phyloP scores from a whole-genome alignment of 1,140 invertebrate genomes.

The Telenomus remus region DNA sequence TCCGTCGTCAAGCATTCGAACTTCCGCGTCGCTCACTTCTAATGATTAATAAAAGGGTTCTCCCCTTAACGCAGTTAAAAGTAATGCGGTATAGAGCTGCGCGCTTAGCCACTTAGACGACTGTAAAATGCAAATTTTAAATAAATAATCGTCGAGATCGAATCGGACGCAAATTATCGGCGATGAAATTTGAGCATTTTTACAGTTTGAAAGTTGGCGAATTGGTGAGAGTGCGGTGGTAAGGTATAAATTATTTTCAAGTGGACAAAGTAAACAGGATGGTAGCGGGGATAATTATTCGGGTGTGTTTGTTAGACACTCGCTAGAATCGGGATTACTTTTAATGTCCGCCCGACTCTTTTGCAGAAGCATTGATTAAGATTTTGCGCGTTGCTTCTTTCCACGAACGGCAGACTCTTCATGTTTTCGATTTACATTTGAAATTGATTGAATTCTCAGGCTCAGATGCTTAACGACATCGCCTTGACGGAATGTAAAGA shows the following conservation, averaged over 20 bases:
- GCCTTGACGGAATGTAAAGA: constrained; percentile 52
- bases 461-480: constrained; percentile 40
- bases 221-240: no score
- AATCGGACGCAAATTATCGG: no score
- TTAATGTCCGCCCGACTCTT: constrained; percentile 54
- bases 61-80: constrained; percentile 59
- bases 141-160: no score
- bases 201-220: no score
- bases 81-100: constrained; percentile 56
- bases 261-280: constrained; percentile 41
- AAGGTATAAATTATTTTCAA: constrained; percentile 23
- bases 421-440: constrained; percentile 62
- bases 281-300: constrained; percentile 62
- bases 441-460: constrained; percentile 60
- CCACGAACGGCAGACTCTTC: constrained; percentile 53
- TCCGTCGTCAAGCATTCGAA: constrained; percentile 63
- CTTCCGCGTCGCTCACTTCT: constrained; percentile 63
- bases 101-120: constrained; percentile 59
- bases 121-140: constrained; percentile 40
- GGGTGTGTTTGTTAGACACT: constrained; percentile 65
- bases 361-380: constrained; percentile 64
- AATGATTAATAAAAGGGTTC: constrained; percentile 67
- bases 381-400: constrained; percentile 53
- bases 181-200: no score
- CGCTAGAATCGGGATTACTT: constrained; percentile 53